Evolutionary conservation across 2,797 vertebrate species (phyloP).

Genomic region (Ctenosaura bakeri): DNA sequence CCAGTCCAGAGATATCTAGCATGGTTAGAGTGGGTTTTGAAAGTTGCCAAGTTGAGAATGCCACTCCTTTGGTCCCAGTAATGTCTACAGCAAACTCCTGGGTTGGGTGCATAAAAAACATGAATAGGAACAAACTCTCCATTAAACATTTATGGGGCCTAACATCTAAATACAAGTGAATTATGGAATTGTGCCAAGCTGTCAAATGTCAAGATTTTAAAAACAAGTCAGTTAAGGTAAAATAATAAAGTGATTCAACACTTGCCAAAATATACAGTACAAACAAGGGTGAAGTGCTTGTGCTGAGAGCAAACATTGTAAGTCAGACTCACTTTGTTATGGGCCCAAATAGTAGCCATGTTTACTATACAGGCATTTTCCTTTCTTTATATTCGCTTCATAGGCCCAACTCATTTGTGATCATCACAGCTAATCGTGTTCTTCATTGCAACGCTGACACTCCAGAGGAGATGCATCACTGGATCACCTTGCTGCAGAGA

Average conservation of each 20-base stretch:
- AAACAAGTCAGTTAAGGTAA: constrained; percentile 58
- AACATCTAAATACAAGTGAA: background rate
- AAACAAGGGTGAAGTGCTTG: background rate
- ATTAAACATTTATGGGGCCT: background rate
- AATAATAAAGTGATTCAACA: constrained; percentile 37
- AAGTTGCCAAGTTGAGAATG: background rate
- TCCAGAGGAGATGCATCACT: constrained; percentile 99
- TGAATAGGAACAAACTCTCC: background rate
- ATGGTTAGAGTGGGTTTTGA: background rate
- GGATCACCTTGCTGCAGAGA: constrained; percentile 96
- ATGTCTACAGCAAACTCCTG: background rate
- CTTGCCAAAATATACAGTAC: constrained; percentile 45
- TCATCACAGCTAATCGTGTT: constrained; percentile 96
- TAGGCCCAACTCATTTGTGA: constrained; percentile 96
- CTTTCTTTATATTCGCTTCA: constrained; percentile 26
- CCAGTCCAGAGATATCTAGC: no score
- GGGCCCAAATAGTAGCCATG: constrained; percentile 23
- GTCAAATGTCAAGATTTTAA: constrained; percentile 36
- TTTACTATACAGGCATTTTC: constrained; percentile 33
- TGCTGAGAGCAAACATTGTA: background rate
- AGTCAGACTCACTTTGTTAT: background rate
- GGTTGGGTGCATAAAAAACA: background rate
- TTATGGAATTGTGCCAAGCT: background rate
- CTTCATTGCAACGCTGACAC: constrained; percentile 96
- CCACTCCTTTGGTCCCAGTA: background rate